A percentile compares a stretch with the other conserved stretches of the same genome.
phyloP scores from a whole-genome alignment of 1,140 invertebrate species.

The Drosophila pallidifrons region DNA sequence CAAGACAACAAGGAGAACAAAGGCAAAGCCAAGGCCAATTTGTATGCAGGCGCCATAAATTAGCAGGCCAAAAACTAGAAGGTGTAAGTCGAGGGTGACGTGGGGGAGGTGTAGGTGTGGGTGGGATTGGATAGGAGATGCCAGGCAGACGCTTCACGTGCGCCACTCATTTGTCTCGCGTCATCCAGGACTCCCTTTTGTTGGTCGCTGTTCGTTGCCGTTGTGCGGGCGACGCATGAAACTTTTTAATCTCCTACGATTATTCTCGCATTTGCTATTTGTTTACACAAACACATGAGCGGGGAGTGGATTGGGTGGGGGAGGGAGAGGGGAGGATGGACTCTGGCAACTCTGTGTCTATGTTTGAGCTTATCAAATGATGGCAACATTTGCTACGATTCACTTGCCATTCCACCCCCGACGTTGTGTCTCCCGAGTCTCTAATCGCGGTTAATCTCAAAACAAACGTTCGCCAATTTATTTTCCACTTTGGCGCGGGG shows the following conservation, averaged over 20 bases:
- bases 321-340: neutral
- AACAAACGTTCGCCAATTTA: slow-evolving; percentile 85
- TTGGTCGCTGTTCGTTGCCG: neutral
- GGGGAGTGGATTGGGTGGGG: neutral
- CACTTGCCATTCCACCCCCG: slow-evolving; percentile 26
- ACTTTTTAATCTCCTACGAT: slow-evolving; percentile 84
- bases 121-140: neutral
- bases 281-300: slow-evolving; percentile 76
- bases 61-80: slow-evolving; percentile 53
- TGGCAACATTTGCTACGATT: slow-evolving; percentile 82
- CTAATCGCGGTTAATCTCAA: slow-evolving; percentile 85
- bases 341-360: slow-evolving; percentile 46
- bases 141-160: slow-evolving; percentile 66
- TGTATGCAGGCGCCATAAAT: slow-evolving; percentile 78
- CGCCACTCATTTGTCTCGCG: slow-evolving; percentile 78
- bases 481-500: slow-evolving; percentile 78
- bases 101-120: neutral
- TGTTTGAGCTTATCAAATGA: slow-evolving; percentile 84
- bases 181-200: slow-evolving; percentile 33
- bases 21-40: slow-evolving; percentile 52
- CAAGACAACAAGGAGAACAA: neutral
- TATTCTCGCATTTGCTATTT: slow-evolving; percentile 85
- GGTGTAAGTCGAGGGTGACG: neutral
- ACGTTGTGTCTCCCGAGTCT: slow-evolving; percentile 39
- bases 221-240: slow-evolving; percentile 66